Conservation (phyloP, 2,113 vertebrate genomes). For the Vidua chalybeata region DNA sequence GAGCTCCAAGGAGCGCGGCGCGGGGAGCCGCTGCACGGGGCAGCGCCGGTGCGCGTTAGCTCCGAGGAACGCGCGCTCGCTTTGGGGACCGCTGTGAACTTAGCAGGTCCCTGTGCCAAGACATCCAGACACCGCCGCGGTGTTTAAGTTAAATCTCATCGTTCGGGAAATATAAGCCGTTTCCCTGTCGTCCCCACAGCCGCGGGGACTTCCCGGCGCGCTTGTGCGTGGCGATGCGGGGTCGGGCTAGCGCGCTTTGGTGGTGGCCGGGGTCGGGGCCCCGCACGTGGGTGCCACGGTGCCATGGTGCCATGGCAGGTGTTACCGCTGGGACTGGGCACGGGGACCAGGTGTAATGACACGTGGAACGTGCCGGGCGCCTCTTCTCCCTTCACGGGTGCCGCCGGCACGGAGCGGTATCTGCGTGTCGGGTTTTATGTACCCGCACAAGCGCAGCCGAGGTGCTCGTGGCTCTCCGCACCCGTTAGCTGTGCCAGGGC, state of each 20-base stretch:
- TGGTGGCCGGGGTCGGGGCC: too few species aligned
- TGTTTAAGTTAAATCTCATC: not conserved
- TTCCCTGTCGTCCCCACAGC: not conserved
- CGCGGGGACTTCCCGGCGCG: not conserved
- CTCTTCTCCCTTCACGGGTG: not conserved
- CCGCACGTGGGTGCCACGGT: too few species aligned
- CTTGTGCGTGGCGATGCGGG: not conserved
- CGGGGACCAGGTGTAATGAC: not conserved
- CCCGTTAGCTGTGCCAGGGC: not conserved
- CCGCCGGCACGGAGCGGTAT: not conserved
- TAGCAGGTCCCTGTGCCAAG: not conserved
- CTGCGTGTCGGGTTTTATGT: rapidly evolving
- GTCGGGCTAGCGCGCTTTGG: not conserved
- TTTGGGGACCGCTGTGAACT: not conserved
- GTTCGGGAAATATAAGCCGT: rapidly evolving
- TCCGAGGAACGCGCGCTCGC: rapidly evolving
- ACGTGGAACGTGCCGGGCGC: not conserved
- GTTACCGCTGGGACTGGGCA: not conserved
- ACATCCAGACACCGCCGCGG: not conserved
- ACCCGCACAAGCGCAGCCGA: not conserved
- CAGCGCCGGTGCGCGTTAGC: rapidly evolving
- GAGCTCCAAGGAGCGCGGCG: rapidly evolving
- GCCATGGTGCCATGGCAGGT: not conserved
- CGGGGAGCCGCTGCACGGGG: not conserved
- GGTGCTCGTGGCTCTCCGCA: not conserved